Conservation (phyloP, 2,797 vertebrate genomes). For the Malurus splendens region DNA sequence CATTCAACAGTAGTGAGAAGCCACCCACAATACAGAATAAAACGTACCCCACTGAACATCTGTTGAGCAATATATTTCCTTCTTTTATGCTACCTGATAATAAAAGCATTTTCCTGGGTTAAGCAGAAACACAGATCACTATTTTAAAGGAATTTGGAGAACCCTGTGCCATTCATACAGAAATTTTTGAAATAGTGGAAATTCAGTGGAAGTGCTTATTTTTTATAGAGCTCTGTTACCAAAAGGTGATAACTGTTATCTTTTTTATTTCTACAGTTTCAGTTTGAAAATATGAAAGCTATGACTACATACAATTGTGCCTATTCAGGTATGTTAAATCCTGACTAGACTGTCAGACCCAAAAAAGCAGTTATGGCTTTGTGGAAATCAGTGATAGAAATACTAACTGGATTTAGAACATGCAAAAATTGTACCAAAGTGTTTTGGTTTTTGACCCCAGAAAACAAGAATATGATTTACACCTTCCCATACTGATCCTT, state of each 20-base stretch:
- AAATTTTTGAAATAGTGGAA: neutral
- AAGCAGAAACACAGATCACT: neutral
- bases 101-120: neutral
- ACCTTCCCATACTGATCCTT: neutral
- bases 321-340: neutral
- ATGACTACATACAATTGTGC: neutral
- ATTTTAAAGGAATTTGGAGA: neutral
- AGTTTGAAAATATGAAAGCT: neutral
- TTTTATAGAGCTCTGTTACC: neutral
- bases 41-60: neutral
- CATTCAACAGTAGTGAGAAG: neutral
- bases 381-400: neutral
- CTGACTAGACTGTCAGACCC: neutral
- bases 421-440: neutral
- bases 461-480: neutral
- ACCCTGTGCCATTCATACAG: neutral
- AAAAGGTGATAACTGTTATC: neutral
- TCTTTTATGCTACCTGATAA: neutral
- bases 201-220: neutral
- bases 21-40: neutral
- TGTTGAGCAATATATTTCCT: neutral
- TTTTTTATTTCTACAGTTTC: neutral
- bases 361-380: neutral
- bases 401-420: neutral
- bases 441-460: neutral